Evolutionary conservation across 2,888 invertebrate genomes (phyloP), one percentile per base, ranked within the genome.

Genomic region (Parnassius apollo): DNA sequence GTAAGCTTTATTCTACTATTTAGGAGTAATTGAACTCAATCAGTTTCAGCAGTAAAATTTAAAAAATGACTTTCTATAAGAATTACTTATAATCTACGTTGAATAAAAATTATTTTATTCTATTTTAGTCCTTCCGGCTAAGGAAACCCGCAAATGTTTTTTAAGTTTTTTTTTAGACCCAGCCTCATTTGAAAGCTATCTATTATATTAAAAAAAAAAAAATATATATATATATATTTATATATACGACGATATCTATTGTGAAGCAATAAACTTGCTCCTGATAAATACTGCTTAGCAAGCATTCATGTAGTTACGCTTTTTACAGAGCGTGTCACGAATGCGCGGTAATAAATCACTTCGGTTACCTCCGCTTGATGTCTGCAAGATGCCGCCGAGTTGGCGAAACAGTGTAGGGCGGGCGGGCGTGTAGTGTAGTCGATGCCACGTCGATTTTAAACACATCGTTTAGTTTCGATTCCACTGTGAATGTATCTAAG

Each of bases 321-420:
- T 82, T 83, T 82, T 80, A 69, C 73, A 75, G 76, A 77, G 72
- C 76, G 83, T 82, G 86, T 82, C 86, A 88, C 84, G 87, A 81
- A 83, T 69, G 75, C 74, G 71, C 67, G 72, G 73, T 73, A 79
- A 86, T 85, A 88, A 89, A 88, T 89, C 85, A 86, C 75, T 75
- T 72, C 76, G 82, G 80, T 80, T 77, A 76, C 71, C 71, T 74
- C 71, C 70, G 73, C 69, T 69, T 75, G 75, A 76, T 74, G 70
- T 68, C 70, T 64, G 70, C 66, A 66, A 65, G 66, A 63, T 66
- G 61, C 60, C 64, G 61, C 59, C 64, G 62, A 69, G 69, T 61
- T 68, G 70, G 65, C 55, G 61, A 66, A 71, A 75, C 83, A 88
- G 89, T 89, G 70, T 66, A 68, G 83, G 81, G 83, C 81, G 85